phyloP scores from a whole-genome alignment of 1,140 invertebrate genomes.

The Vanessa atalanta region DNA sequence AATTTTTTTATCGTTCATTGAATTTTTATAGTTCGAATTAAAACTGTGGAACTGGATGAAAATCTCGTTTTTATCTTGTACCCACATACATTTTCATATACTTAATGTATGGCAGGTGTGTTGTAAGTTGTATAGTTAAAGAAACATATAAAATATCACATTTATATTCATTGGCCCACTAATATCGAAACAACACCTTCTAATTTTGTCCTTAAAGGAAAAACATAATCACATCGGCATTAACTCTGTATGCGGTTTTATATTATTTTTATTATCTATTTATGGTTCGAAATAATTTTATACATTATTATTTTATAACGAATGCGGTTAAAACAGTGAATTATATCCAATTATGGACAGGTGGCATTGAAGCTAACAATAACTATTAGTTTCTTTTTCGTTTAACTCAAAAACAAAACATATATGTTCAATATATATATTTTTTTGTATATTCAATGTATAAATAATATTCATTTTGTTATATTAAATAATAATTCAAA shows the following conservation, averaged over 20 bases:
- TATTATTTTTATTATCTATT: constrained; percentile 27
- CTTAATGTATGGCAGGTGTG: not conserved
- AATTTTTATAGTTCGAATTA: too few species aligned
- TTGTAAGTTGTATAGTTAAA: not conserved
- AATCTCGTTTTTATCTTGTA: too few species aligned
- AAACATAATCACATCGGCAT: constrained; percentile 3
- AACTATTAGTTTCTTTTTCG: constrained; percentile 27
- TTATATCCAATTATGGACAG: constrained; percentile 22
- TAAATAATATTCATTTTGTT: too few species aligned
- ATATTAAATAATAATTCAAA: too few species aligned
- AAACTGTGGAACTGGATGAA: too few species aligned
- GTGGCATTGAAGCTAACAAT: constrained; percentile 23
- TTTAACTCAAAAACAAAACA: not conserved
- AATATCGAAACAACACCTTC: constrained; percentile 11
- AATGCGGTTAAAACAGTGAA: constrained; percentile 29
- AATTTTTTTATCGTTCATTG: too few species aligned
- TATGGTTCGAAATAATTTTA: constrained; percentile 27
- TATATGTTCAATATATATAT: not conserved
- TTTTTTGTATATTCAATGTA: not conserved
- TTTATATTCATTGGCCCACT: constrained; percentile 19
- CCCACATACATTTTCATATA: not conserved
- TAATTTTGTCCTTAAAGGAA: constrained; percentile 25
- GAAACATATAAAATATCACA: constrained; percentile 1
- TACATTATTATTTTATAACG: constrained; percentile 12
- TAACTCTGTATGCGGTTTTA: constrained; percentile 15